Evolutionary conservation across 1,140 invertebrate genomes (phyloP).

Genomic region (Ostrea edulis): DNA sequence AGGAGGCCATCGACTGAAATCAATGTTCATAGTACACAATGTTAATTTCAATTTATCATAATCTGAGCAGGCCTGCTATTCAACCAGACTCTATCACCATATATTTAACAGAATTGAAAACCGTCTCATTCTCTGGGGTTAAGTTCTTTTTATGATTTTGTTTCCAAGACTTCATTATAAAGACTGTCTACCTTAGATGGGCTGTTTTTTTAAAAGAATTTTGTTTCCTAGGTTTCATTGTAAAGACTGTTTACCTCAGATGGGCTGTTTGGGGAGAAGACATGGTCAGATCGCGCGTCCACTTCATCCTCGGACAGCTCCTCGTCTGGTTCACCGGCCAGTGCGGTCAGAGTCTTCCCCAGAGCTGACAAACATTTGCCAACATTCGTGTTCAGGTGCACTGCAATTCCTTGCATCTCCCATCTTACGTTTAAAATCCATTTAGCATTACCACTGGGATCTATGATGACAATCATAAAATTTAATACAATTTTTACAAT

Average conservation of each 20-base stretch:
- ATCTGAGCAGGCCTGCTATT: too few species aligned
- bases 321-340: conserved; percentile 83
- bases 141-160: too few species aligned
- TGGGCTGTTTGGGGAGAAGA: conserved; percentile 44
- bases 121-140: too few species aligned
- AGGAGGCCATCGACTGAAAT: conserved; percentile 53
- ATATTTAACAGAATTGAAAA: too few species aligned
- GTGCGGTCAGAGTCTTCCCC: conserved; percentile 95
- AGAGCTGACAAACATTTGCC: conserved; percentile 96
- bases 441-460: conserved; percentile 92
- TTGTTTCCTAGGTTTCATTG: not conserved
- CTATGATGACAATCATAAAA: conserved; percentile 45
- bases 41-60: too few species aligned
- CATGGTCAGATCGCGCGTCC: conserved; percentile 54
- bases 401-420: conserved; percentile 99
- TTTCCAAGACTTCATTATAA: too few species aligned
- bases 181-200: not conserved
- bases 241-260: not conserved
- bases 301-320: conserved; percentile 61
- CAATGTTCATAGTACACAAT: not conserved
- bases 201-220: conserved; percentile 40
- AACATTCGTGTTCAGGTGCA: conserved; percentile 96
- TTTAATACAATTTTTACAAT: not conserved
- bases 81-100: too few species aligned
- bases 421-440: conserved; percentile 98